Conservation (phyloP, 2,113 vertebrate species). For the Dicrurus megarhynchus region DNA sequence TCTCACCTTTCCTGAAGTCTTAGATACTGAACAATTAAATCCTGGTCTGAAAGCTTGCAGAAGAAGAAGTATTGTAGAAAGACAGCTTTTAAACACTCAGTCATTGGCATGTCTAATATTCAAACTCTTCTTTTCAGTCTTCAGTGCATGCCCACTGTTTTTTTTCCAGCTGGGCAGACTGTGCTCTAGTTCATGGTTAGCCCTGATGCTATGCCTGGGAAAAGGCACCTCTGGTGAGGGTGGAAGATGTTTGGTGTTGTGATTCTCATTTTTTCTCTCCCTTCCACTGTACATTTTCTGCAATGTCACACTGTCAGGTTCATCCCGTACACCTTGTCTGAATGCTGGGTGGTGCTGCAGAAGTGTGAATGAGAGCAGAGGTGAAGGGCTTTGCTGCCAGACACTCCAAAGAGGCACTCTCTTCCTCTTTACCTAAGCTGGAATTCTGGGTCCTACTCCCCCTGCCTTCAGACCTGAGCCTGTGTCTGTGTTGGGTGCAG, state of each 20-base stretch:
- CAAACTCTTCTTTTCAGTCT: background rate
- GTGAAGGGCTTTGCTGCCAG: background rate
- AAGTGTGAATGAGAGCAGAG: background rate
- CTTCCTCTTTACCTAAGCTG: background rate
- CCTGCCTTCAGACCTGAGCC: background rate
- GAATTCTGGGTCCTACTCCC: background rate
- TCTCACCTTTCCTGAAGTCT: background rate
- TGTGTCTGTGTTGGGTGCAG: rapidly evolving
- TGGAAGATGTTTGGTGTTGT: background rate
- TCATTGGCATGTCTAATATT: background rate
- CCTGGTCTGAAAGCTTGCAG: background rate
- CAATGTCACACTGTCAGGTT: rapidly evolving
- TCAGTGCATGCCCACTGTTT: background rate
- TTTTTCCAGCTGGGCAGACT: background rate
- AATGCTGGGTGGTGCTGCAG: background rate
- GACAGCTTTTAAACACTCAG: background rate
- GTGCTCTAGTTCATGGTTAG: background rate
- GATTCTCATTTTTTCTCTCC: background rate
- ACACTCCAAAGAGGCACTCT: rapidly evolving
- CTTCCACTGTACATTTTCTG: background rate
- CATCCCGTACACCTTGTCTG: background rate
- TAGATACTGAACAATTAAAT: background rate
- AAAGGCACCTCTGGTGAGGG: background rate
- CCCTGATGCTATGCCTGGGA: background rate
- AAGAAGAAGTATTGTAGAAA: background rate